Percentiles rank a stretch among this genome's conserved stretches.
Conservation (phyloP, 2,797 vertebrate genomes). For the Pteronotus mesoamericanus region DNA sequence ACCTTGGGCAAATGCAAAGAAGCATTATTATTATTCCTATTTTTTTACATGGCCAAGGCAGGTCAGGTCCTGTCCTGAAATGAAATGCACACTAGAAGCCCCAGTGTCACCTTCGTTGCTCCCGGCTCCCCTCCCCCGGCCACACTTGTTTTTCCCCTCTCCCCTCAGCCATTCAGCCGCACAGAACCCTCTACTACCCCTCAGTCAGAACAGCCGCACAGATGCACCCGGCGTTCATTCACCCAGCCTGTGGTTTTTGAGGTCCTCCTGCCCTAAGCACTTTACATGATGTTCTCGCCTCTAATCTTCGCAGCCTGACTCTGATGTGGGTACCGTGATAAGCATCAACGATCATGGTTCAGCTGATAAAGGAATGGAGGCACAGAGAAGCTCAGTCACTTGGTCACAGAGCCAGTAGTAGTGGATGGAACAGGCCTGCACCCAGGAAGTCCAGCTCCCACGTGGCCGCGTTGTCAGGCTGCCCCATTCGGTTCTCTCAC, state of each 20-base stretch:
- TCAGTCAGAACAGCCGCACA: background rate
- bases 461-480: background rate
- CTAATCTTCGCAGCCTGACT: background rate
- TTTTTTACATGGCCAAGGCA: background rate
- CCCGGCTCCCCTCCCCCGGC: rapidly evolving
- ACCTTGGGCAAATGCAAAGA: background rate
- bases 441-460: background rate
- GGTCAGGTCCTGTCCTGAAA: background rate
- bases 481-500: background rate
- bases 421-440: background rate
- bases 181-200: background rate
- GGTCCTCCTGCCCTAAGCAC: background rate
- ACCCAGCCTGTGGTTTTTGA: background rate
- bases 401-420: background rate
- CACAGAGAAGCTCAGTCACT: background rate
- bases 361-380: background rate
- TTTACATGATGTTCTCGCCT: background rate
- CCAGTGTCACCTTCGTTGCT: background rate
- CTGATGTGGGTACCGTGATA: background rate
- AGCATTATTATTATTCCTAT: background rate
- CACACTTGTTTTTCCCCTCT: background rate
- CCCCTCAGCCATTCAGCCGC: background rate
- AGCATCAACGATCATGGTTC: too few species aligned
- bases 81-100: background rate
- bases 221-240: rapidly evolving